phyloP scores from a whole-genome alignment of 2,888 invertebrate genomes.

The Bhutanitis thaidina region DNA sequence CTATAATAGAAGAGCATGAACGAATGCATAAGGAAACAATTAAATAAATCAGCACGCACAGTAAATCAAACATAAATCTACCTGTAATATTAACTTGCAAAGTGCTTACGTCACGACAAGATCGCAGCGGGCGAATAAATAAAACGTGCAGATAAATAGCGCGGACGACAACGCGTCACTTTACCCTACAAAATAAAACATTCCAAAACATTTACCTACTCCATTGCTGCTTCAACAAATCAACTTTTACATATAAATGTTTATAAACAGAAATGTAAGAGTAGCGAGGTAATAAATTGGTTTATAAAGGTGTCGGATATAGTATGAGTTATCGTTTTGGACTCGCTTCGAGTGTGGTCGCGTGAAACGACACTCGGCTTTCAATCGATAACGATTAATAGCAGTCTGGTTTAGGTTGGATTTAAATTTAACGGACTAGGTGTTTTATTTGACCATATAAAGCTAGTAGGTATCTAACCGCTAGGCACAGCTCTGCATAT shows the following conservation, averaged over 20 bases:
- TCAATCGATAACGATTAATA: conserved; percentile 20
- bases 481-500: not conserved
- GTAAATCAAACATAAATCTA: conserved; percentile 4
- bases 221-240: conserved; percentile 14
- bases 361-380: conserved; percentile 15
- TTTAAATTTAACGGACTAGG: conserved; percentile 13
- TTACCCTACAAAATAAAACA: conserved; percentile 15
- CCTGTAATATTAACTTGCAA: conserved; percentile 6
- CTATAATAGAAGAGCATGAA: not conserved
- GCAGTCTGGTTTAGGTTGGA: conserved; percentile 7
- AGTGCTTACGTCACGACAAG: conserved; percentile 12
- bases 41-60: not conserved
- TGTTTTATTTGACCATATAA: conserved; percentile 14
- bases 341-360: conserved; percentile 19
- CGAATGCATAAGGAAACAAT: not conserved
- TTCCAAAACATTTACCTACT: conserved; percentile 6
- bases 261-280: conserved; percentile 6
- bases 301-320: conserved; percentile 19
- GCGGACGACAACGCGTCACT: conserved; percentile 11
- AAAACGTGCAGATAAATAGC: conserved; percentile 14
- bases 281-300: conserved; percentile 15
- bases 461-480: conserved; percentile 4
- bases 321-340: conserved; percentile 14
- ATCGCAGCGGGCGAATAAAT: conserved; percentile 14
- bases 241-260: not conserved